Evolutionary conservation across 1,140 invertebrate genomes (phyloP).

Genomic region (Zaprionus ghesquierei): DNA sequence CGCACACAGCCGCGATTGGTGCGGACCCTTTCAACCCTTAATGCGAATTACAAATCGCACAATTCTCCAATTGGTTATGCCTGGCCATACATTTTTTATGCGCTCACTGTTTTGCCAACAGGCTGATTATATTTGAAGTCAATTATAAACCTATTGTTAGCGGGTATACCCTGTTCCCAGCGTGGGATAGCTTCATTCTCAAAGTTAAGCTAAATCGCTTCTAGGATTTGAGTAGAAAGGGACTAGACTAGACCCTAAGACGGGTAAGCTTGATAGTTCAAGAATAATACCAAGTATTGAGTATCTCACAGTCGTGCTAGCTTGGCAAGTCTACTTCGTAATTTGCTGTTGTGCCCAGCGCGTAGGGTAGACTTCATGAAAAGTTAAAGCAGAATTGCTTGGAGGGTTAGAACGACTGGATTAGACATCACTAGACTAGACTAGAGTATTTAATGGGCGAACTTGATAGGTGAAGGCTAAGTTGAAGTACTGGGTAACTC

Average conservation of each 20-base stretch:
- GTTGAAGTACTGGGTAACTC: too few relatives aligned
- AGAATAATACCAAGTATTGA: too few relatives aligned
- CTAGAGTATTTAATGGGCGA: too few relatives aligned
- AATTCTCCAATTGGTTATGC: conserved; percentile 63
- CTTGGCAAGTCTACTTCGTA: too few relatives aligned
- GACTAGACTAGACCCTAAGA: neutral
- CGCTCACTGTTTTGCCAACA: conserved; percentile 33
- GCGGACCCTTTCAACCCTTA: conserved; percentile 44
- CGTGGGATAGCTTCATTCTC: neutral
- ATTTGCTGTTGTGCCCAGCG: too few relatives aligned
- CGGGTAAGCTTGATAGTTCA: neutral
- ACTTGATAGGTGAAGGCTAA: too few relatives aligned
- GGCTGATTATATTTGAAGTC: conserved; percentile 10
- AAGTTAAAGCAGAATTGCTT: too few relatives aligned
- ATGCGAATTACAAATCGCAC: neutral
- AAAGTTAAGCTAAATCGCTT: too few relatives aligned
- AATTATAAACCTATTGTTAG: conserved; percentile 62
- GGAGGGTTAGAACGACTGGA: too few relatives aligned
- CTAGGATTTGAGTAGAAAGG: neutral
- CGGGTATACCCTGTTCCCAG: neutral
- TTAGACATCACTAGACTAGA: too few relatives aligned
- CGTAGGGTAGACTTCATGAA: too few relatives aligned
- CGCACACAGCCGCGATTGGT: conserved; percentile 42
- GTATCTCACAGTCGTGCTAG: too few relatives aligned
- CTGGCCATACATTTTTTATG: conserved; percentile 1